Evolutionary conservation across 2,797 vertebrate species (phyloP).

Genomic region (Propithecus perrieri): DNA sequence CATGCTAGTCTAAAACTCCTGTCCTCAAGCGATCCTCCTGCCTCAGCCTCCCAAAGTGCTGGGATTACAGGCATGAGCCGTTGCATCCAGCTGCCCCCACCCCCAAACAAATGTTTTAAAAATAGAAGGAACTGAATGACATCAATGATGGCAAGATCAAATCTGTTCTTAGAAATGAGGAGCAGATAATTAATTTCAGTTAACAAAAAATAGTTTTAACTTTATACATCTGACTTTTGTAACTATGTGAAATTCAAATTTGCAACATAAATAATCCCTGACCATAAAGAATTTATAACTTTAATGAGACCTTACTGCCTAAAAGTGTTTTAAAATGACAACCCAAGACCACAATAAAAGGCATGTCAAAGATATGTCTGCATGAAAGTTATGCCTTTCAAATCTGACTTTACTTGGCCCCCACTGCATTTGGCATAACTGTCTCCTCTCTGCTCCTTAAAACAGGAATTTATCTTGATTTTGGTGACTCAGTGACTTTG

Average conservation of each 20-base stretch:
- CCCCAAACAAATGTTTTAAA: not conserved
- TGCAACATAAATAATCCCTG: not conserved
- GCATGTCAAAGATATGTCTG: not conserved
- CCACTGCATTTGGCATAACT: not conserved
- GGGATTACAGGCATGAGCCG: no score
- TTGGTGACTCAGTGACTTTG: not conserved
- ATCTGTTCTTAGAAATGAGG: not conserved
- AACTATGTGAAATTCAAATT: conserved; percentile 8
- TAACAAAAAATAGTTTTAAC: not conserved
- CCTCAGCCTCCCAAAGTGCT: no score
- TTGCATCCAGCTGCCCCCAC: no score
- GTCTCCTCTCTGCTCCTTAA: not conserved
- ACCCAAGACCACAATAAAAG: not conserved
- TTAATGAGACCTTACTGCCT: not conserved
- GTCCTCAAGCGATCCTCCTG: no score
- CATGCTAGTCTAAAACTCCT: no score
- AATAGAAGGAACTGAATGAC: not conserved
- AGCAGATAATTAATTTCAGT: conserved; percentile 7
- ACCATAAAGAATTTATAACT: not conserved
- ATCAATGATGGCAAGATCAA: not conserved
- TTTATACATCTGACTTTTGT: not conserved
- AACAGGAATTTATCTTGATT: not conserved
- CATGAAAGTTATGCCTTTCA: not conserved
- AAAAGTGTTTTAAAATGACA: not conserved
- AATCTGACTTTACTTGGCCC: not conserved